Evolutionary conservation across 37 sponge, comb jelly and placozoan genomes (phyloP), one percentile per base, ranked within the genome.

Genomic region (Crambe crambe): DNA sequence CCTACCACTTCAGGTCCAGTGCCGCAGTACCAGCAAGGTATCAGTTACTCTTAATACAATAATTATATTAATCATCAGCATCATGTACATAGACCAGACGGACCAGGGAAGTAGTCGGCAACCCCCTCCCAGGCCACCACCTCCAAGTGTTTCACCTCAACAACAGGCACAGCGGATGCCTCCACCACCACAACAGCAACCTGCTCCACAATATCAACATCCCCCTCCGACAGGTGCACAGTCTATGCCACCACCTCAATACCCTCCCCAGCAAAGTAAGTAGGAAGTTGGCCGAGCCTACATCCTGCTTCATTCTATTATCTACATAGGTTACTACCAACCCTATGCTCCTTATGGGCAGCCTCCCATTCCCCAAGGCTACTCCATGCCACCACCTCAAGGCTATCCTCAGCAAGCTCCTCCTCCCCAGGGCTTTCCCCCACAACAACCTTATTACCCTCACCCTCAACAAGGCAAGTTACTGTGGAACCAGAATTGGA

Each of bases 11-110:
- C 86, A 25, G 66, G 79, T 38, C 10, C 47, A 1, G 29, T 68
- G 40, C 80, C 85, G 6, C 81, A 75, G 37, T 87, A 81, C 73
- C 88, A 88, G 37, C 83, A 86, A 54, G 68, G 56, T 37, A 1
- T 2, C 30, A 70, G 72, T 56, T 25, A 60, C 21, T 60, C 3
- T 4, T 5, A 22, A 22, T 60, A 47, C 51, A 47, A 6, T 47
- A 47, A 47, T 15, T 47, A 47, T 47, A 12, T 47, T 6, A n/a
- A n/a, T n/a, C n/a, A n/a, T n/a, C n/a, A n/a, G n/a, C n/a, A n/a
- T n/a, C n/a, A n/a, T n/a, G n/a, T n/a, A n/a, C n/a, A n/a, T n/a
- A n/a, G n/a, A n/a, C n/a, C n/a, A n/a, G n/a, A n/a, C n/a, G n/a
- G n/a, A n/a, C n/a, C n/a, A n/a, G n/a, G n/a, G n/a, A n/a, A n/a